Evolutionary conservation across 2,113 vertebrate genomes (phyloP).

Genomic region (Galemys pyrenaicus): DNA sequence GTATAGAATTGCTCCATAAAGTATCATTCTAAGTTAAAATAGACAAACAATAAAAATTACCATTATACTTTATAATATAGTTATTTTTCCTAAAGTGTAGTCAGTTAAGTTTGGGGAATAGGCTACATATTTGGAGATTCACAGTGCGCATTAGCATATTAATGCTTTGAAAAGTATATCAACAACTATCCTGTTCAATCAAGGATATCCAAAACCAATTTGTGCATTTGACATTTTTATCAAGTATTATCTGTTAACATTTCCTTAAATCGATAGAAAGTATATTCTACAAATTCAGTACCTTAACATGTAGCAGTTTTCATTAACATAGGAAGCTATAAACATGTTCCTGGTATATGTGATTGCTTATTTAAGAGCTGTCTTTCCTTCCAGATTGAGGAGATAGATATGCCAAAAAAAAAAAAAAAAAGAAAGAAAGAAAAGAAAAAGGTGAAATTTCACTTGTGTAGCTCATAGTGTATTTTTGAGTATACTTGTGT

Average conservation of each 20-base stretch:
- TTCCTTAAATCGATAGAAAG: not conserved
- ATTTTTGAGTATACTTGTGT: not conserved
- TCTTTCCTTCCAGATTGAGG: not conserved
- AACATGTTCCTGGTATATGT: not conserved
- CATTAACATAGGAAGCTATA: not conserved
- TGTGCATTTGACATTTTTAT: not conserved
- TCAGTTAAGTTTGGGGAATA: not conserved
- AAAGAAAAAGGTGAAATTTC: not conserved
- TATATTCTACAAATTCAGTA: not conserved
- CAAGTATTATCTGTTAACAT: not conserved
- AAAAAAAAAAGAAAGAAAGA: no score
- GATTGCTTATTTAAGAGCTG: not conserved
- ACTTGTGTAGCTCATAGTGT: not conserved
- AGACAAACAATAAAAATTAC: not conserved
- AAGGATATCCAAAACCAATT: not conserved
- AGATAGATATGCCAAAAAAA: rapidly evolving
- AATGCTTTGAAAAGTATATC: not conserved
- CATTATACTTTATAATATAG: not conserved
- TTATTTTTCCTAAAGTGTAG: not conserved
- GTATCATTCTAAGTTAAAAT: not conserved
- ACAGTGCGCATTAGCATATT: not conserved
- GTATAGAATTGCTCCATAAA: not conserved
- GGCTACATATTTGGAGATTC: not conserved
- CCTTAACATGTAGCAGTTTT: not conserved
- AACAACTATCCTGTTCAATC: not conserved